These are phyloP conservation scores for Bursaphelenchus okinawaensis DNA, from an alignment of 2,888 invertebrate genomes.

Conservation along the genomic window DNA sequence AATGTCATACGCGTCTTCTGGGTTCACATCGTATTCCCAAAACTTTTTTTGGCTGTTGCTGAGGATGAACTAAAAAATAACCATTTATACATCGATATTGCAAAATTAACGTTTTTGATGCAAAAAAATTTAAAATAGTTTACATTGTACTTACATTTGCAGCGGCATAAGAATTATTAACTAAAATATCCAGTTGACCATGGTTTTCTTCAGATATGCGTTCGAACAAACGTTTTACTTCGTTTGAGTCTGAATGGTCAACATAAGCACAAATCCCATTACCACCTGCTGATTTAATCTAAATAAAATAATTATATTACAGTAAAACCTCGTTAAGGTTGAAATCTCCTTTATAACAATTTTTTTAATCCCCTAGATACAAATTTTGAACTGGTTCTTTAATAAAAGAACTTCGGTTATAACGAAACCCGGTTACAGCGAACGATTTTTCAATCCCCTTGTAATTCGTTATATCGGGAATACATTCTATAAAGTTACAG, in stretches of 20 bases:
- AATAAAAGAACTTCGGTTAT: no score
- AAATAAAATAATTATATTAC: no score
- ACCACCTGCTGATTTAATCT: constrained; percentile 45
- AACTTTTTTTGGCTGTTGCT: constrained; percentile 46
- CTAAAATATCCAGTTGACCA: constrained; percentile 58
- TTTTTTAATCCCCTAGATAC: no score
- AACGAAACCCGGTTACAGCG: no score
- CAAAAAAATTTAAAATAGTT: neutral
- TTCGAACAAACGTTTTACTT: constrained; percentile 57
- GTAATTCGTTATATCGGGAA: no score
- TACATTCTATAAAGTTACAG: no score
- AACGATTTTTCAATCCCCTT: no score
- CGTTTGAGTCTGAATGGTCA: constrained; percentile 58
- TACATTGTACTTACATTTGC: constrained; percentile 10
- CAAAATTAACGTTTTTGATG: neutral
- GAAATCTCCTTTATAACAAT: neutral
- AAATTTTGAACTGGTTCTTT: no score
- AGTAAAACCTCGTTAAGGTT: neutral
- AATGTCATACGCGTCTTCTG: constrained; percentile 58
- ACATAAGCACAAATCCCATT: constrained; percentile 59
- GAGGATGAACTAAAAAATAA: constrained; percentile 17
- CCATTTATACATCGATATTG: no score
- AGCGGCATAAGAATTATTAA: constrained; percentile 58
- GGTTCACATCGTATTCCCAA: constrained; percentile 56
- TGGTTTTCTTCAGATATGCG: constrained; percentile 38